Evolutionary conservation across 2,797 vertebrate species (phyloP), one percentile per base, ranked within the genome.

Genomic region (Hozukius guyotensis): DNA sequence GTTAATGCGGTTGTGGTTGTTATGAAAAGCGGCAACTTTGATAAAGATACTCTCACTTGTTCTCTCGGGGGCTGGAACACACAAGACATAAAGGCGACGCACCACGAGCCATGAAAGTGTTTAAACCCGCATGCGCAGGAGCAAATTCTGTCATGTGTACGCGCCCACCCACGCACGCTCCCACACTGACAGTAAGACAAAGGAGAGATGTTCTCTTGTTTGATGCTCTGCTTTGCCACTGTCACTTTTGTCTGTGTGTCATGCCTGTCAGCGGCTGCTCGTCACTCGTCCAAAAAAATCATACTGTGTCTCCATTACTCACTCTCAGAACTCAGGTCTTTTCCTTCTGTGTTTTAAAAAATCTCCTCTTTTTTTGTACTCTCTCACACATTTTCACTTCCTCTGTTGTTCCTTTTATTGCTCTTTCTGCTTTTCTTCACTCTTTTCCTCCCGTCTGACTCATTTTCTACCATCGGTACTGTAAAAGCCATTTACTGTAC

Each of bases 1-100:
- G 82, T 85, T 88, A 82, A 87, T 89, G 68, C 60, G 61, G 55
- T 77, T 87, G 66, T 61, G 61, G 36, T 84, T 81, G 27, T n/a
- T 61, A 60, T 78, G 46, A 78, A 72, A 87, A 88, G 73, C 4
- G 24, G 52, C 69, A 70, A 78, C 78, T 89, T 85, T 88, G 72
- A 89, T 84, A 69, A 91, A 89, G 73, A 70, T 20, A 70, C 52
- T 56, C 66, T 46, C 52, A 1, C 60, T 61, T 13, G 22, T 63
- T 80, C 65, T 74, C 66, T 13, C 2, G 3, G 27, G 32, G 38
- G 59, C 57, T 59, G 10, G 18, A 42, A 46, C 29, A 32, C 75
- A 55, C 32, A 20, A 60, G 18, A 64, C 20, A 53, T 5, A 6
- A 66, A 75, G 11, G 52, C 55, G 2, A 8, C 32, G 25, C 11